Evolutionary conservation across 2,888 invertebrate species (phyloP).

Genomic region (Acrocera orbiculus): DNA sequence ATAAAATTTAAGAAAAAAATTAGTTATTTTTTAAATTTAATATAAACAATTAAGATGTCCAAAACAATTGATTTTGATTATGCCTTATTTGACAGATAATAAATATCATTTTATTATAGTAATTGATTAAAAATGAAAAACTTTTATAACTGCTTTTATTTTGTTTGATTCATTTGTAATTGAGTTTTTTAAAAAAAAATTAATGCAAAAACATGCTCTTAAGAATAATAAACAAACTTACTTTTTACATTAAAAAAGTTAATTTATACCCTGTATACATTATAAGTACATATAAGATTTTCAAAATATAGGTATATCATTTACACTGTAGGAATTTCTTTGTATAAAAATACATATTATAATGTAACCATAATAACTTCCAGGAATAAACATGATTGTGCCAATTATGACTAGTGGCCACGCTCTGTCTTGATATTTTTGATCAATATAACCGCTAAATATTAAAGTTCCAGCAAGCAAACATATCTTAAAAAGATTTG

Average conservation of each 20-base stretch:
- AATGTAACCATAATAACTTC: constrained; percentile 72
- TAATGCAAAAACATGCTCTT: too few species aligned
- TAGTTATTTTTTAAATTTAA: too few species aligned
- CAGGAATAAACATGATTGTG: constrained; percentile 74
- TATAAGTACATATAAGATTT: neutral
- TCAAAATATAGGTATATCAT: constrained; percentile 52
- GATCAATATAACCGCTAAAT: constrained; percentile 60
- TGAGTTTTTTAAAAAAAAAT: too few species aligned
- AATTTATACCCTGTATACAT: too few species aligned
- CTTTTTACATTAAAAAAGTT: too few species aligned
- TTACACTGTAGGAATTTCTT: constrained; percentile 68
- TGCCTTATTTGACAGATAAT: constrained; percentile 3
- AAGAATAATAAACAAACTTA: too few species aligned
- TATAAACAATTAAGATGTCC: too few species aligned
- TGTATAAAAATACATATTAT: constrained; percentile 71
- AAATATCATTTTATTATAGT: constrained; percentile 1
- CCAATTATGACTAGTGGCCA: constrained; percentile 80
- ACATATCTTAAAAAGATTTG: constrained; percentile 26
- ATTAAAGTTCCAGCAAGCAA: constrained; percentile 57
- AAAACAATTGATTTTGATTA: constrained; percentile 1
- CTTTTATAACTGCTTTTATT: too few species aligned
- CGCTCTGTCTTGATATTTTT: constrained; percentile 67
- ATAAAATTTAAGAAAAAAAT: too few species aligned
- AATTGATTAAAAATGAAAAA: too few species aligned
- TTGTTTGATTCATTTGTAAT: too few species aligned